Evolutionary conservation across 2,888 invertebrate species (phyloP), one percentile per base, ranked within the genome.

Genomic region (Rotaria magnacalcarata): DNA sequence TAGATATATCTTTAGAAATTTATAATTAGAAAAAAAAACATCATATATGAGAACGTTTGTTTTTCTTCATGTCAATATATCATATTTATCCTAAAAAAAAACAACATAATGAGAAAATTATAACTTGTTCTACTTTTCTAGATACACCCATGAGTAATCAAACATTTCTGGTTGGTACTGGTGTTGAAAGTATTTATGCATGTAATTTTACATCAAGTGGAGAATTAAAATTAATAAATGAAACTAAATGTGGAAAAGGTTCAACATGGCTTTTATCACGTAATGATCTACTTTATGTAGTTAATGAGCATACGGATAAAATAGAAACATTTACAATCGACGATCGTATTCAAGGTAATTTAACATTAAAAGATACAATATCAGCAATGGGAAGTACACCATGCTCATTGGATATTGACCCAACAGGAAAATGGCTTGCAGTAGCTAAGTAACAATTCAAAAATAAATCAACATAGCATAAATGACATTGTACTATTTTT

Each of bases 121-220:
- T 50, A 11, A 8, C 10, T 11, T 11, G 4, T 50, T 50, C 50
- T 50, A 50, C 2, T 11, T 58, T n/a, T 58, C 2, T 58, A 58
- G 56, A 56, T 21, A 56, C 6, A 7, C 21, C 11, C 10, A 80
- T 43, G 47, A 80, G 19, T 19, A 47, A 21, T 24, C 75, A 80
- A 80, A 47, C 47, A 80, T 80, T 80, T 80, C 75, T 80, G 43
- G 75, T 80, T 47, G 75, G 75, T 24, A 80, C 75, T 24, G 75
- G 75, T n/a, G 47, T 43, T 7, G n/a, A 80, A 34, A 24, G 41
- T 80, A 47, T 80, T 43, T 80, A 80, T 80, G 21, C 75, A 80
- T 80, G 75, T 80, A 19, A 10, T 43, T 24, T 80, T 3, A 47
- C 75, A 21, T 80, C 47, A 0, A 19, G 5, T 80, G 75, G 75